Evolutionary conservation across 2,888 invertebrate genomes (phyloP).

Genomic region (Ormyrus thymus): DNA sequence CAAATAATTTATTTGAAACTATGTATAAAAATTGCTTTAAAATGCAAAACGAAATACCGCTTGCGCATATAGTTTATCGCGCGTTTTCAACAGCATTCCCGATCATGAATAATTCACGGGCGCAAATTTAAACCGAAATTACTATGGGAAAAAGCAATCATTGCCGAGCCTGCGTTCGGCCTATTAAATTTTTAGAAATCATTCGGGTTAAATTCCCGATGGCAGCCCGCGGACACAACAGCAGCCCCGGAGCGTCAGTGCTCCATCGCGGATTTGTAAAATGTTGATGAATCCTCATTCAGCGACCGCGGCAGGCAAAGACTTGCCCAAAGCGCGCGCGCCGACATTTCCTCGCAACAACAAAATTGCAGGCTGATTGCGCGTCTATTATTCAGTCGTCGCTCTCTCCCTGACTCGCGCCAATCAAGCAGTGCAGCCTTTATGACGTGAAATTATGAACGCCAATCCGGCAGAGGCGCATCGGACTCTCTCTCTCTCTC

Average conservation of each 20-base stretch:
- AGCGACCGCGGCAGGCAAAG: not conserved
- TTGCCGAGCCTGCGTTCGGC: not conserved
- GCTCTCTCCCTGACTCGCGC: conserved; percentile 5
- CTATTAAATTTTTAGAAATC: too few relatives aligned
- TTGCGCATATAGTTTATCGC: too few relatives aligned
- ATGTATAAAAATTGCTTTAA: too few relatives aligned
- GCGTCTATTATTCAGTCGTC: conserved; percentile 43
- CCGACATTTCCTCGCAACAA: conserved; percentile 31
- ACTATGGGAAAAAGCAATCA: not conserved
- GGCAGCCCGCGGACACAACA: too few relatives aligned
- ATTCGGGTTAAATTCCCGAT: too few relatives aligned
- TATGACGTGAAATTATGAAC: conserved; percentile 43
- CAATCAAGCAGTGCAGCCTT: conserved; percentile 30
- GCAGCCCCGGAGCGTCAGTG: too few relatives aligned
- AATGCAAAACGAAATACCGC: too few relatives aligned
- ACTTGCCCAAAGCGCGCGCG: not conserved
- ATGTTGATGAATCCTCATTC: conserved; percentile 41
- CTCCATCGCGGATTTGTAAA: conserved; percentile 12
- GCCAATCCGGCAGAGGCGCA: conserved; percentile 15
- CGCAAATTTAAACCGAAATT: too few relatives aligned
- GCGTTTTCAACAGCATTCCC: too few relatives aligned
- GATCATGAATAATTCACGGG: too few relatives aligned
- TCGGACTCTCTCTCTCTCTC: too few relatives aligned
- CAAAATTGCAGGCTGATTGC: conserved; percentile 48
- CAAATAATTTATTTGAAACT: too few relatives aligned